These are phyloP conservation scores for Nycteola revayana DNA, from an alignment of 2,888 invertebrate genomes.

Conservation along the genomic window DNA sequence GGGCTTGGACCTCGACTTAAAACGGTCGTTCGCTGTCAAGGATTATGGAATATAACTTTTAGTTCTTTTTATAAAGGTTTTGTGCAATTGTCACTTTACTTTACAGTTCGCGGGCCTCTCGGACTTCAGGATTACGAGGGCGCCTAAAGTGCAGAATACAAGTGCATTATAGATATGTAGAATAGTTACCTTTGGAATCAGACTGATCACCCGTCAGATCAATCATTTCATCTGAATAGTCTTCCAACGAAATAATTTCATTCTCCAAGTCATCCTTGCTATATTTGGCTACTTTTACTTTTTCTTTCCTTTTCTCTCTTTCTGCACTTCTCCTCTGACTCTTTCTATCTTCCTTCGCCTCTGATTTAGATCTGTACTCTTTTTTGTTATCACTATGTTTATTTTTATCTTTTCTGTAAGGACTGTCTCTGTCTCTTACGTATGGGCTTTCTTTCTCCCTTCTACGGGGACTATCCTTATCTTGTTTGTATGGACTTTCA, in stretches of 20 bases:
- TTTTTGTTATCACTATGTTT: constrained; percentile 53
- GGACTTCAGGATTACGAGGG: too few relatives aligned
- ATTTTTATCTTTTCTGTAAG: constrained; percentile 45
- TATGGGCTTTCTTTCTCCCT: constrained; percentile 28
- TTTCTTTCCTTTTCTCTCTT: constrained; percentile 40
- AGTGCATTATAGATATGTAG: too few relatives aligned
- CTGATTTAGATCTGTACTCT: constrained; percentile 51
- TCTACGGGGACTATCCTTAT: constrained; percentile 16
- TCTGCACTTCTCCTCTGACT: constrained; percentile 37
- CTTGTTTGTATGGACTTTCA: constrained; percentile 21
- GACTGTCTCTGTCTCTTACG: constrained; percentile 28
- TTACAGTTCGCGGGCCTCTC: too few relatives aligned
- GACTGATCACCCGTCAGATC: constrained; percentile 81
- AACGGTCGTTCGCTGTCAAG: too few relatives aligned
- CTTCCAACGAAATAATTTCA: constrained; percentile 70
- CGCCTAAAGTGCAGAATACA: too few relatives aligned
- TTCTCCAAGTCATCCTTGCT: constrained; percentile 51
- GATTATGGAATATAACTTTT: too few relatives aligned
- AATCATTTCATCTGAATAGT: constrained; percentile 79
- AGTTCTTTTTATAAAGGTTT: too few relatives aligned
- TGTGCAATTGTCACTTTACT: too few relatives aligned
- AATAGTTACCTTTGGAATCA: constrained; percentile 74
- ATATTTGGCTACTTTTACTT: constrained; percentile 38
- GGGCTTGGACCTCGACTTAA: too few relatives aligned
- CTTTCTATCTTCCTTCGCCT: constrained; percentile 43